Conservation (phyloP, 2,888 invertebrate genomes). For the Meiosimyza platycephala region DNA sequence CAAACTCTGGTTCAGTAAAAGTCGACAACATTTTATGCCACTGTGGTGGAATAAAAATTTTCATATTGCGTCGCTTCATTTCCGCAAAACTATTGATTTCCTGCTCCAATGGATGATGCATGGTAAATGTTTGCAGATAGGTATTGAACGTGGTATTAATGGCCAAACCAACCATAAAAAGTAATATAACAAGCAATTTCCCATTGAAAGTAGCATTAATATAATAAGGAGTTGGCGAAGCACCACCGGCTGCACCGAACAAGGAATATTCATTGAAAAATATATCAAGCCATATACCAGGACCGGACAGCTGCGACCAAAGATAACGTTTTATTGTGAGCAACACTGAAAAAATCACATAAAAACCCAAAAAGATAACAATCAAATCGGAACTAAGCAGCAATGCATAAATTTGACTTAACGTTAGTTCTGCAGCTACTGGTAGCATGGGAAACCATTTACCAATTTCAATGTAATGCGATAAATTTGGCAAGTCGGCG, state of each 20-base stretch:
- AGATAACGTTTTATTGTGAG: background rate
- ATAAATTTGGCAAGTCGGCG: background rate
- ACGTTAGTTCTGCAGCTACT: background rate
- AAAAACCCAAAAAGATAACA: background rate
- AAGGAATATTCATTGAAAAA: background rate
- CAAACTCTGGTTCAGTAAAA: background rate
- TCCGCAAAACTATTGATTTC: slow-evolving; percentile 1
- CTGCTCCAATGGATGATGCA: background rate
- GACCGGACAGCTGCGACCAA: background rate
- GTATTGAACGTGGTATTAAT: background rate
- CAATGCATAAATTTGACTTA: background rate
- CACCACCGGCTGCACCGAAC: background rate
- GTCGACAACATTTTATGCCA: background rate
- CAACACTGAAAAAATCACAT: background rate
- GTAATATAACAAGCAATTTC: background rate
- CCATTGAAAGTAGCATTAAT: background rate
- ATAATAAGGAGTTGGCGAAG: background rate
- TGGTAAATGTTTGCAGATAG: background rate
- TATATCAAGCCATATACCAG: too few relatives aligned
- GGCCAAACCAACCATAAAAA: background rate
- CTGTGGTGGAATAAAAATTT: background rate
- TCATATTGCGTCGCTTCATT: background rate
- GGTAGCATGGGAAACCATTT: slow-evolving; percentile 22
- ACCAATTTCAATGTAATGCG: background rate
- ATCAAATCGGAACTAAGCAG: slow-evolving; percentile 1